Percentiles rank a stretch among this genome's conserved stretches.
Conservation (phyloP, 1,140 invertebrate species). For the Drosophila lowei region DNA sequence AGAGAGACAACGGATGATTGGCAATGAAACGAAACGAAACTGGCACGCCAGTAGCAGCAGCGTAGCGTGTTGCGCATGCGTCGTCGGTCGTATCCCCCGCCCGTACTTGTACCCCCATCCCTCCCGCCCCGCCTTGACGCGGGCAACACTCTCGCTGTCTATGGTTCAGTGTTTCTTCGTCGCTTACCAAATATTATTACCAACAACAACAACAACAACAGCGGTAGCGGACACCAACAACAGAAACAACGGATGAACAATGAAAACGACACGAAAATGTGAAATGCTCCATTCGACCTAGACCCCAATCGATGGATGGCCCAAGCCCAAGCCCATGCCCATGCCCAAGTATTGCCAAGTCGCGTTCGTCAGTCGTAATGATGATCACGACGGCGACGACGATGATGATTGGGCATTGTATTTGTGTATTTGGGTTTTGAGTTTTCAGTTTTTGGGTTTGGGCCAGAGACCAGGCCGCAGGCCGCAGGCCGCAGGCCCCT, state of each 20-base stretch:
- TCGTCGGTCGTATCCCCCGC: conserved; percentile 20
- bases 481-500: no score
- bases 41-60: conserved; percentile 45
- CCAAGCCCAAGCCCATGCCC: conserved; percentile 22
- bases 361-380: no score
- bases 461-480: no score
- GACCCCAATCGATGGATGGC: conserved; percentile 76
- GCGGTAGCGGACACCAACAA: no score
- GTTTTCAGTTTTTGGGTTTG: no score
- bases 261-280: conserved; percentile 80
- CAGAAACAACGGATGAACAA: conserved; percentile 56
- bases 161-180: conserved; percentile 20
- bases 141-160: conserved; percentile 44
- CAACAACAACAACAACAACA: conserved; percentile 58
- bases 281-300: conserved; percentile 80
- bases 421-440: conserved; percentile 13
- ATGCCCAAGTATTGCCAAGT: no score
- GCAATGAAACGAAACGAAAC: conserved; percentile 69
- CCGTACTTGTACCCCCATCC: not conserved
- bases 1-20: conserved; percentile 51
- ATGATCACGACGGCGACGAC: conserved; percentile 8
- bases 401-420: not conserved
- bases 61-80: conserved; percentile 63
- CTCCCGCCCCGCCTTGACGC: conserved; percentile 4
- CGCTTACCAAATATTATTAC: conserved; percentile 72